Conservation (phyloP, 2,797 vertebrate genomes). For the Tinamus major region DNA sequence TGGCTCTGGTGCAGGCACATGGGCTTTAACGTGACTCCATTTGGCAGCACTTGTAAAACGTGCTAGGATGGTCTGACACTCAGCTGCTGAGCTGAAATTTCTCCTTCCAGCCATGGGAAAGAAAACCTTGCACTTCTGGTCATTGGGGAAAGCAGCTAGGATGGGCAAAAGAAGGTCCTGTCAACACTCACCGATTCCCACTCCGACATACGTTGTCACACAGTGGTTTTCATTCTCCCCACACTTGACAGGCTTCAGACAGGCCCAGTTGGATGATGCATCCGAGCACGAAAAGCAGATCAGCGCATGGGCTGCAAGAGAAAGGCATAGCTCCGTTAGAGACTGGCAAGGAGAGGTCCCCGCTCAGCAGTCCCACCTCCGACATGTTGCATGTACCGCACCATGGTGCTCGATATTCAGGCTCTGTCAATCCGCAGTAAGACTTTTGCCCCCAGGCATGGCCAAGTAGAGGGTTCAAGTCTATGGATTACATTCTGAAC, state of each 20-base stretch:
- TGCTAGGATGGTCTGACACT: not conserved
- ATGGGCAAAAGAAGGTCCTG: not conserved
- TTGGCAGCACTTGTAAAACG: not conserved
- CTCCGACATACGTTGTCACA: slow-evolving; percentile 51
- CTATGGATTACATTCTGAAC: not conserved
- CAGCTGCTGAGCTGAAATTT: slow-evolving; percentile 12
- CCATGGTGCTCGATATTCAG: rapidly evolving
- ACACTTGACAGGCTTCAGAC: slow-evolving; percentile 61
- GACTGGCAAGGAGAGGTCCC: not conserved
- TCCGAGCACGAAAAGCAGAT: slow-evolving; percentile 60
- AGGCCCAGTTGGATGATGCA: slow-evolving; percentile 70
- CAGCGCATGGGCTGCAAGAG: slow-evolving; percentile 62
- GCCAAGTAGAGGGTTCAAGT: not conserved
- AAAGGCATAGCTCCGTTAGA: not conserved
- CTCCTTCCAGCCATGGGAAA: not conserved
- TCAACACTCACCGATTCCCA: slow-evolving; percentile 62
- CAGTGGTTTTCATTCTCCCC: slow-evolving; percentile 53
- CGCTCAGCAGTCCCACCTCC: not conserved
- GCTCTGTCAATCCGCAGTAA: rapidly evolving
- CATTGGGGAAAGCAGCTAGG: not conserved
- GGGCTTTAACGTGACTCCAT: slow-evolving; percentile 13
- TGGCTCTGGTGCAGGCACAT: not conserved
- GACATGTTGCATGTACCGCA: rapidly evolving
- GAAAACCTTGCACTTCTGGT: not conserved
- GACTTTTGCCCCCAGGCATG: rapidly evolving